Evolutionary conservation across 2,113 vertebrate species (phyloP), one percentile per base, ranked within the genome.

Genomic region (Nannobrachium achirus): DNA sequence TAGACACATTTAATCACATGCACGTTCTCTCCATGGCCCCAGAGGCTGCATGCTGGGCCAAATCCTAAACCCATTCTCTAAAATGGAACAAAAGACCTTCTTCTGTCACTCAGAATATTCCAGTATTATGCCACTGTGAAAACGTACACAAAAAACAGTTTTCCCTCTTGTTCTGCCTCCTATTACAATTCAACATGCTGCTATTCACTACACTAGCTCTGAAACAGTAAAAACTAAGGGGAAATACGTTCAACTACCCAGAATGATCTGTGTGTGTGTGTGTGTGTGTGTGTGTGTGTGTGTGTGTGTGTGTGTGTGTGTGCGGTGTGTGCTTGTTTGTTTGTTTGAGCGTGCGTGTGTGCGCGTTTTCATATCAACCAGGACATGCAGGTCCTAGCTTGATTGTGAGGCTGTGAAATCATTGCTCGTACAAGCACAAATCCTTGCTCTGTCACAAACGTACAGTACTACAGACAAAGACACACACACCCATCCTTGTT

Each of bases 81-180:
- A 8, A 10, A 7, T 20, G 19, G 50, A 79, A 71, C 65, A 65
- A 75, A 57, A 73, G 62, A 14, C 19, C 15, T 58, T 50, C 16
- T 41, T 50, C 45, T 9, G 25, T 71, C 70, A 72, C 60, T 19
- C 41, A 64, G 76, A 85, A 74, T 66, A 66, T 74, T 80, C 63
- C 61, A 84, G 75, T 25, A 46, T 61, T 56, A 33, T 10, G 49
- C 45, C 3, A 6, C 14, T 39, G 11, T 1, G 73, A 41, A n/a
- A 76, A 65, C 14, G 16, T 16, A 66, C 63, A 69, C 45, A 66
- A 16, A 66, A 45, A 75, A 48, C 50, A 40, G 49, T 44, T 66
- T 66, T 46, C 1, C 9, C 52, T 20, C 5, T 60, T 40, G 45
- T 62, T 63, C 42, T 18, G n/a, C 40, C 33, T 56, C 44, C 10